Evolutionary conservation across 2,113 vertebrate species (phyloP).

Genomic region (Falco punctatus): DNA sequence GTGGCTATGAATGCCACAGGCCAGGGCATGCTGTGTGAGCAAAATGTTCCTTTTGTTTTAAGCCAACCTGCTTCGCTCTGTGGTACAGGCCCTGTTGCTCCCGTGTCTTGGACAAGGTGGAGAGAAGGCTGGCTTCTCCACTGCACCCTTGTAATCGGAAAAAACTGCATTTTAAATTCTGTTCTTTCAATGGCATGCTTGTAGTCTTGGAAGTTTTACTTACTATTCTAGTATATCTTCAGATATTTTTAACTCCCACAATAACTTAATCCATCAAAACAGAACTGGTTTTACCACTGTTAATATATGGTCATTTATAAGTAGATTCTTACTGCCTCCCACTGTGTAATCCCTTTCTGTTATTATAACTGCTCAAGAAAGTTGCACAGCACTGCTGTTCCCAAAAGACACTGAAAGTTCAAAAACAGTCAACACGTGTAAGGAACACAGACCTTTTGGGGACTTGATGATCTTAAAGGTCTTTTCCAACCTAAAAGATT

Average conservation of each 20-base stretch:
- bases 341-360: not conserved
- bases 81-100: not conserved
- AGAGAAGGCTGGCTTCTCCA: not conserved
- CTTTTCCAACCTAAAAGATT: too few species aligned
- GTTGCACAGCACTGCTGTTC: not conserved
- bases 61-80: not conserved
- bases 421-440: not conserved
- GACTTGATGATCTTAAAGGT: too few species aligned
- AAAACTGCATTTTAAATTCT: not conserved
- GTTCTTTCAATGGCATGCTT: not conserved
- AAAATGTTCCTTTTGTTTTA: conserved; percentile 56
- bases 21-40: conserved; percentile 30
- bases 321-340: not conserved
- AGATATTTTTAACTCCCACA: not conserved
- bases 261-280: not conserved
- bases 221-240: not conserved
- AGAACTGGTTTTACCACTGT: not conserved
- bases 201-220: not conserved
- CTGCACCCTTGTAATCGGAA: not conserved
- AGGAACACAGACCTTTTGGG: not conserved
- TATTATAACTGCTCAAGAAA: not conserved
- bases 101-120: not conserved
- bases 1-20: conserved; percentile 17
- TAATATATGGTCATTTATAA: not conserved
- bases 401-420: not conserved